phyloP scores from a whole-genome alignment of 2,113 vertebrate genomes.

The Peromyscus leucopus region DNA sequence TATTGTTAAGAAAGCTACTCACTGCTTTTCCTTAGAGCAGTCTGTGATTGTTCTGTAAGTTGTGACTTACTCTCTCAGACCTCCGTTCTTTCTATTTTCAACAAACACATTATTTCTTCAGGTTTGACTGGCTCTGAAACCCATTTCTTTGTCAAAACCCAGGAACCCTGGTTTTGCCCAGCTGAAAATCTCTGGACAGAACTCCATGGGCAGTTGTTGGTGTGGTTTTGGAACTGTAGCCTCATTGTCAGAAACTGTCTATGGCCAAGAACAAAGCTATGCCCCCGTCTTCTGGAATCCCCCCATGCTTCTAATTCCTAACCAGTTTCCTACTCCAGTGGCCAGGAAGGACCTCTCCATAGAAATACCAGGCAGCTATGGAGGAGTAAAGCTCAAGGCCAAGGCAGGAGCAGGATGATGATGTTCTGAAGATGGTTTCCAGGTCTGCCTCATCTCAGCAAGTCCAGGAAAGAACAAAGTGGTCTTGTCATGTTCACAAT shows the following conservation, averaged over 20 bases:
- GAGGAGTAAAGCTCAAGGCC: background rate
- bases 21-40: background rate
- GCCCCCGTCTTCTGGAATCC: background rate
- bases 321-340: background rate
- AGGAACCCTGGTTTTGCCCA: background rate
- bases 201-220: background rate
- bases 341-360: background rate
- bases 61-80: background rate
- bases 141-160: background rate
- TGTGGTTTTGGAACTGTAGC: background rate
- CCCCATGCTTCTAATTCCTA: background rate
- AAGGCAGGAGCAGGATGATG: no score
- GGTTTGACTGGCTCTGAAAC: background rate
- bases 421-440: background rate
- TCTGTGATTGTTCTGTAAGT: background rate
- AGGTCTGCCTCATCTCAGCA: background rate
- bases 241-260: no score
- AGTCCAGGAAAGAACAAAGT: background rate
- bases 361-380: background rate
- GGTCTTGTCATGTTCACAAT: background rate
- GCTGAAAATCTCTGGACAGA: background rate
- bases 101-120: background rate
- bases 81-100: background rate
- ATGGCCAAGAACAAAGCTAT: background rate
- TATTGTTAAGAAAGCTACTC: background rate